A percentile compares a stretch with the other conserved stretches of the same genome.
phyloP scores from a whole-genome alignment of 2,113 vertebrate species.

The Marmota monax region DNA sequence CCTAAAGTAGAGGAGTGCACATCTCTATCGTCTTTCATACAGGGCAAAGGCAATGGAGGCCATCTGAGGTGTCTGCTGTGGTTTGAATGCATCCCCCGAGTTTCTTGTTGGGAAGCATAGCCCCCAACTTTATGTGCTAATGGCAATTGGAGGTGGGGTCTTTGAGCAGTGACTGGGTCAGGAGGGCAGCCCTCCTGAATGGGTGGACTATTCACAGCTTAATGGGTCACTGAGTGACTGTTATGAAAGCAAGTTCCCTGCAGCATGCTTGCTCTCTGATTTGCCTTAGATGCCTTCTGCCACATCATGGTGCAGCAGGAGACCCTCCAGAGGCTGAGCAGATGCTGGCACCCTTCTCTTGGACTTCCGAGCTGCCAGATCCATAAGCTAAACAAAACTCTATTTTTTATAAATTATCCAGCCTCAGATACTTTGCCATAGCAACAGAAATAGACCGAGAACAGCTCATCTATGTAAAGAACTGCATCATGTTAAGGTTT shows the following conservation, averaged over 20 bases:
- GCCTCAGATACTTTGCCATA: neutral
- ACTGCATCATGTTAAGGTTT: neutral
- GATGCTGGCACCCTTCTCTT: neutral
- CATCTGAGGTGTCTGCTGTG: too few species aligned
- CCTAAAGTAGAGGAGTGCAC: neutral
- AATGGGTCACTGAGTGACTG: neutral
- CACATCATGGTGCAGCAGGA: too few species aligned
- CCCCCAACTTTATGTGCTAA: neutral
- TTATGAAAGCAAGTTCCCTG: neutral
- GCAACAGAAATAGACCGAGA: neutral
- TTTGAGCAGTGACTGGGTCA: neutral
- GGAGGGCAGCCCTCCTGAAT: too few species aligned
- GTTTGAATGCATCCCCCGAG: neutral
- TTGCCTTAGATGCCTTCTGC: neutral
- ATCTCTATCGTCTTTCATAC: neutral
- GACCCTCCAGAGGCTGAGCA: neutral
- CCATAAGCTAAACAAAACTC: neutral
- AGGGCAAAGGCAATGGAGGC: neutral
- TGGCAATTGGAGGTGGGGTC: too few species aligned
- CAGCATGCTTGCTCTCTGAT: too few species aligned
- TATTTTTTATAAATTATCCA: neutral
- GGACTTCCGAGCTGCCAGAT: neutral
- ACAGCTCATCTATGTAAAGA: neutral
- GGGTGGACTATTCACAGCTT: too few species aligned
- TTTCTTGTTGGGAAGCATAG: neutral